Base-by-base conservation (phyloP, 2,797 vertebrate genomes). In the Rhinophrynus dorsalis region DNA sequence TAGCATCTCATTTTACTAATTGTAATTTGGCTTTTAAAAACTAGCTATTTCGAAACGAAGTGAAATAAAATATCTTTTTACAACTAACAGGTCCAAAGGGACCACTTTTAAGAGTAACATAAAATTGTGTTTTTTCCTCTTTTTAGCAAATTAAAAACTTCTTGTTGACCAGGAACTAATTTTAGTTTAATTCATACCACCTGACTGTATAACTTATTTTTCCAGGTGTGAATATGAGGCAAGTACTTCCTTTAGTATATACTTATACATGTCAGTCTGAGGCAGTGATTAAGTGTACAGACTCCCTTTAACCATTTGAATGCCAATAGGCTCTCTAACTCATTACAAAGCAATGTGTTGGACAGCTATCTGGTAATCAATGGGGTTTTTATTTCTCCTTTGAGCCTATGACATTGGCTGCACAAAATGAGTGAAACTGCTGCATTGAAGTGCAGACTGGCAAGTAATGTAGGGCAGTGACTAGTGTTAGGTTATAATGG, bases 201-300 rank as follows among this genome's bases (percentile, higher is more conserved):
- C 62, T 40, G 62, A 24, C 35, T 30, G 24, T 5, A 38, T 18
- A 42, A 18, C 12, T 40, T 56, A 56, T 56, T 56, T 56, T 67
- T n/a, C 47, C 38, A 67, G 64, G 64, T 67, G 51, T 45, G 29
- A 55, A 52, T 55, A 38, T 54, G 24, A 59, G 24, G 24, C 57
- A 59, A 30, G 33, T n/a, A 30, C 37, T 58, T 40, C 55, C 55
- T 27, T 58, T 58, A 26, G 26, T 33, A n/a, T 9, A 26, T 12
- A n/a, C 23, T 59, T 59, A 29, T 15, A 44, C 24, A 38, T 59
- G 57, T 59, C 15, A 59, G 20, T 18, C 3, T 42, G 57, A 40
- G 40, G 35, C 13, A 26, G 33, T 40, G 26, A 10, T 23, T 48
- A 5, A 18, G 42, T 45, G n/a, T n/a, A n/a, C n/a, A n/a, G n/a